phyloP scores from a whole-genome alignment of 2,797 vertebrate genomes.

The Protonibea diacanthus region DNA sequence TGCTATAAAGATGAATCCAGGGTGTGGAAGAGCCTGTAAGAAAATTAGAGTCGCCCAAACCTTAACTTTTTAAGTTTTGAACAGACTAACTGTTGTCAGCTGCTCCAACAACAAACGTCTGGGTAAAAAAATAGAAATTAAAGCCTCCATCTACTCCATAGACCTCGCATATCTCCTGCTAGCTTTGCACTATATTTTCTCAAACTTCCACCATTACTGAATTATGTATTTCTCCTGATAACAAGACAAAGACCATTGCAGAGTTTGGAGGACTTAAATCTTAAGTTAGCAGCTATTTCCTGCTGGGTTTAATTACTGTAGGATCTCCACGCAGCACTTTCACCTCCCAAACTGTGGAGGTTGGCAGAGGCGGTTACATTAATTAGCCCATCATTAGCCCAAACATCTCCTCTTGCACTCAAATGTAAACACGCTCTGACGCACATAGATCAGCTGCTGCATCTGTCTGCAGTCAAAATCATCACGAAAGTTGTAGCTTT shows the following conservation, averaged over 20 bases:
- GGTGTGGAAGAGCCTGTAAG: background rate
- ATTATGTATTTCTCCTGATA: too few species aligned
- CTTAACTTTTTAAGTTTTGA: too few species aligned
- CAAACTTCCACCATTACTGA: background rate
- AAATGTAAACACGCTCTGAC: background rate
- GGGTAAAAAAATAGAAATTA: too few species aligned
- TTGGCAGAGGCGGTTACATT: background rate
- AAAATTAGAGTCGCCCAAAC: too few species aligned
- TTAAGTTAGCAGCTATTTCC: background rate
- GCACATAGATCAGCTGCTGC: background rate
- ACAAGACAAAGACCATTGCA: background rate
- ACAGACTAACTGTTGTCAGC: too few species aligned
- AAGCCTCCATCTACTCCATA: too few species aligned
- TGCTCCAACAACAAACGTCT: too few species aligned
- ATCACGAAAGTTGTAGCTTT: constrained; percentile 2
- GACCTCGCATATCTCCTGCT: too few species aligned
- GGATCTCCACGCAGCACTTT: background rate
- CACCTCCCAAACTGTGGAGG: background rate
- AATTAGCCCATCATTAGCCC: background rate
- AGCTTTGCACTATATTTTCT: too few species aligned
- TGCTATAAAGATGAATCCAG: background rate
- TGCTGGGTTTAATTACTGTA: constrained; percentile 6
- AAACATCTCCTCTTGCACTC: background rate
- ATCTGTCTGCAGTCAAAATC: background rate
- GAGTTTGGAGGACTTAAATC: background rate